Conservation (phyloP, 2,113 vertebrate genomes). For the Passer domesticus region DNA sequence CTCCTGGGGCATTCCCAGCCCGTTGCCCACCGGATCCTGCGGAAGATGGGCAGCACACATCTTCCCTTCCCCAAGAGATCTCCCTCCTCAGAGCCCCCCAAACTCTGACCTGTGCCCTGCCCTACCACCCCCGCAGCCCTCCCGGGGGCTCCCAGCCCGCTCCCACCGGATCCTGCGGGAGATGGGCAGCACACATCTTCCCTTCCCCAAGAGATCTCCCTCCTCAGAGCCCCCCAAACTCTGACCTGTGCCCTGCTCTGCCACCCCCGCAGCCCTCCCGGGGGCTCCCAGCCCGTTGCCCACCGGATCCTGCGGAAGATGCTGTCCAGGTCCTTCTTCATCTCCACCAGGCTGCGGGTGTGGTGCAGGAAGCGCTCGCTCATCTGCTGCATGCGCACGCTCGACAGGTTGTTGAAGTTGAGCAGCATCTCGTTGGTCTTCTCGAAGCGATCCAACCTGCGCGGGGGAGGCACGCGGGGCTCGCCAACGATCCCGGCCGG, state of each 20-base stretch:
- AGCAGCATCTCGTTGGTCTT: slow-evolving; percentile 99
- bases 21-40: slow-evolving; percentile 86
- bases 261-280: fast-evolving
- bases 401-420: slow-evolving; percentile 95
- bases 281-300: fast-evolving
- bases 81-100: no score
- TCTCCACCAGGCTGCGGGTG: slow-evolving; percentile 89
- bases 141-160: fast-evolving
- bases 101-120: no score
- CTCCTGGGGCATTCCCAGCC: fast-evolving
- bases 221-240: fast-evolving
- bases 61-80: no score
- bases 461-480: fast-evolving
- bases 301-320: slow-evolving; percentile 94
- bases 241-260: fast-evolving
- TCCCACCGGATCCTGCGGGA: slow-evolving; percentile 82
- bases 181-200: fast-evolving
- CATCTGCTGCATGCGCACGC: slow-evolving; percentile 91
- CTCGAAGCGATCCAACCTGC: slow-evolving; percentile 95
- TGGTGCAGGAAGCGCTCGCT: slow-evolving; percentile 91
- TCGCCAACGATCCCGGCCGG: neutral
- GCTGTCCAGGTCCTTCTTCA: slow-evolving; percentile 96
- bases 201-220: neutral
- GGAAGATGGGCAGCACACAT: no score
- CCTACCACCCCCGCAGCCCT: no score